Base-by-base conservation (phyloP, 2,888 invertebrate species). In the Cephus pulcher region DNA sequence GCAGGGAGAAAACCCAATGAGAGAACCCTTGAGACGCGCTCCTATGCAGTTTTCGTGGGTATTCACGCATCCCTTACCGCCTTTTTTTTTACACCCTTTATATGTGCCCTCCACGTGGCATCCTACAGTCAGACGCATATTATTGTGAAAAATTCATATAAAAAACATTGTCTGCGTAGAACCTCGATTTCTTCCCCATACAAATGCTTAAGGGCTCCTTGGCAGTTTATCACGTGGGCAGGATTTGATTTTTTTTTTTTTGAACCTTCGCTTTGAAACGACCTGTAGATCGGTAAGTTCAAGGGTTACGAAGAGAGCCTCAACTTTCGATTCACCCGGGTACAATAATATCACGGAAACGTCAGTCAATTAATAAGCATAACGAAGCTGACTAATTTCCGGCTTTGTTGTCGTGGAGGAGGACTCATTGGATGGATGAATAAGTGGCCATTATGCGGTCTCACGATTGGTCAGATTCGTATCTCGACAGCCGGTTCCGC, bases 291-390 rank as follows among this genome's bases (percentile, higher is more conserved):
- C 79, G 77, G 78, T 56, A 56, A 23, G 56, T 23, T 56, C 56
- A 77, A 77, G 80, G 75, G 81, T 81, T 82, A 80, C 80, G 82
- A 79, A 75, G 79, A 79, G 81, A 79, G 82, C 78, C 75, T 74
- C 69, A 76, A 81, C 80, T 80, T 80, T 79, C 81, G 80, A 79
- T 83, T 82, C 81, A 80, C 80, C 78, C 74, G 32, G 32, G 33
- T 32, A 82, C 81, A 83, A 84, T 90, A 89, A 91, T 90, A 91
- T 91, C 90, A 90, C 91, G 91, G 91, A 91, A 91, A 91, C 85
- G 91, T 90, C 91, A 91, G 90, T 91, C 90, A 91, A 91, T 91
- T 91, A 91, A 91, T 91, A 90, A 91, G 88, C 90, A 90, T 89
- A 90, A 89, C 90, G 88, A 89, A 90, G 89, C 91, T 91, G 90